These are phyloP conservation scores for Drosophila ficusphila DNA, from an alignment of 1,140 invertebrate genomes.

Conservation along the genomic window DNA sequence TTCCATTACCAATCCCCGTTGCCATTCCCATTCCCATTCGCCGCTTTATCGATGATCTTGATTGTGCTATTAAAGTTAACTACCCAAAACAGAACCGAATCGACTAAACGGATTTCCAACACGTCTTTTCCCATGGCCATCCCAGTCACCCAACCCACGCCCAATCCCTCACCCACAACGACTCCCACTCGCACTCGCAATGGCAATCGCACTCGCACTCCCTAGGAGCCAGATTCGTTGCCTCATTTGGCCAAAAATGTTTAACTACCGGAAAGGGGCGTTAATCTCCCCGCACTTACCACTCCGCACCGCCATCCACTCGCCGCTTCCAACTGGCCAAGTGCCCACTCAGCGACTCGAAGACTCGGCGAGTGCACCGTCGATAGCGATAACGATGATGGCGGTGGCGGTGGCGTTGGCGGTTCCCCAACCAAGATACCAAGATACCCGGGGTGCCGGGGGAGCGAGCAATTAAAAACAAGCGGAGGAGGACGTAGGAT, in stretches of 20 bases:
- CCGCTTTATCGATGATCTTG: constrained; percentile 16
- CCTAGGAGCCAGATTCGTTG: constrained; percentile 34
- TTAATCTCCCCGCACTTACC: constrained; percentile 63
- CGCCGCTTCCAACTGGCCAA: constrained; percentile 18
- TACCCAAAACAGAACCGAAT: constrained; percentile 15
- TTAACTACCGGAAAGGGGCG: constrained; percentile 72
- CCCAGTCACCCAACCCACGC: background rate
- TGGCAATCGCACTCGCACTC: background rate
- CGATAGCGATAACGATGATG: constrained; percentile 16
- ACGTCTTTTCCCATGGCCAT: constrained; percentile 31
- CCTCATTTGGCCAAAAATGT: constrained; percentile 48
- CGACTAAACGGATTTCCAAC: constrained; percentile 30
- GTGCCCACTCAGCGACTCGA: constrained; percentile 67
- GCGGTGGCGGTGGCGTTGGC: constrained; percentile 12
- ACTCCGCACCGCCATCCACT: constrained; percentile 3
- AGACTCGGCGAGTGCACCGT: constrained; percentile 45
- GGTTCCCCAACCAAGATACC: constrained; percentile 17
- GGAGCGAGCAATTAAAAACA: constrained; percentile 68
- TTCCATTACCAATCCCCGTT: constrained; percentile 16
- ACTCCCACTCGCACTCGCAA: background rate
- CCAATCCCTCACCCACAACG: background rate
- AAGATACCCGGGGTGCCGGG: background rate
- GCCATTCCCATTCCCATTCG: constrained; percentile 21
- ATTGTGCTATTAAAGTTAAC: constrained; percentile 42
- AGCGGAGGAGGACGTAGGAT: background rate